Percentiles rank a stretch among this genome's conserved stretches.
These are phyloP conservation scores for Ceratina australensis DNA, from an alignment of 1,140 invertebrate species.

Conservation along the genomic window DNA sequence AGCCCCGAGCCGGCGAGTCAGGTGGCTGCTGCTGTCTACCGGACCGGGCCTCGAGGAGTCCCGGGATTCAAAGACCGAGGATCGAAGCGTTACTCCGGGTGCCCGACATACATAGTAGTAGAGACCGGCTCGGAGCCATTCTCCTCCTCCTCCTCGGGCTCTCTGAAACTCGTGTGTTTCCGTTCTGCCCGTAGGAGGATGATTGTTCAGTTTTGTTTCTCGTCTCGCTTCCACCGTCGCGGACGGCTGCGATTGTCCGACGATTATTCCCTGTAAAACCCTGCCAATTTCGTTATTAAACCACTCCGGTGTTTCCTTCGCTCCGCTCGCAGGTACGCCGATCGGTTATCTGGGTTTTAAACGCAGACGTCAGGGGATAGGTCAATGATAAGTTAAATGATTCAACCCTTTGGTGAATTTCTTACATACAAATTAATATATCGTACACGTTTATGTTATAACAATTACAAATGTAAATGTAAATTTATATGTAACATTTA, in stretches of 20 bases:
- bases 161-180: conserved; percentile 44
- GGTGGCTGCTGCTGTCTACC: conserved; percentile 69
- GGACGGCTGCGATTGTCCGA: conserved; percentile 32
- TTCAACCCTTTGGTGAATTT: too few species aligned
- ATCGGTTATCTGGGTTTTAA: not conserved
- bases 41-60: conserved; percentile 61
- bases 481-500: too few species aligned
- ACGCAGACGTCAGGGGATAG: too few species aligned
- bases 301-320: not conserved
- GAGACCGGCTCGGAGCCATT: conserved; percentile 51
- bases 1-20: conserved; percentile 70
- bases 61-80: conserved; percentile 66
- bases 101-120: conserved; percentile 35
- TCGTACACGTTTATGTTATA: too few species aligned
- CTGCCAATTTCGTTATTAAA: conserved; percentile 45
- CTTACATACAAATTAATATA: too few species aligned
- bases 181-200: conserved; percentile 31
- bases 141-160: conserved; percentile 32
- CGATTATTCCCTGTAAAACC: conserved; percentile 34
- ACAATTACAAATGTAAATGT: too few species aligned
- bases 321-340: not conserved
- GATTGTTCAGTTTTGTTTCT: conserved; percentile 5
- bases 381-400: too few species aligned
- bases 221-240: conserved; percentile 8
- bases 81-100: conserved; percentile 58